These are phyloP conservation scores for Sinocyclocheilus grahami DNA, from an alignment of 2,113 vertebrate genomes.

Conservation along the genomic window DNA sequence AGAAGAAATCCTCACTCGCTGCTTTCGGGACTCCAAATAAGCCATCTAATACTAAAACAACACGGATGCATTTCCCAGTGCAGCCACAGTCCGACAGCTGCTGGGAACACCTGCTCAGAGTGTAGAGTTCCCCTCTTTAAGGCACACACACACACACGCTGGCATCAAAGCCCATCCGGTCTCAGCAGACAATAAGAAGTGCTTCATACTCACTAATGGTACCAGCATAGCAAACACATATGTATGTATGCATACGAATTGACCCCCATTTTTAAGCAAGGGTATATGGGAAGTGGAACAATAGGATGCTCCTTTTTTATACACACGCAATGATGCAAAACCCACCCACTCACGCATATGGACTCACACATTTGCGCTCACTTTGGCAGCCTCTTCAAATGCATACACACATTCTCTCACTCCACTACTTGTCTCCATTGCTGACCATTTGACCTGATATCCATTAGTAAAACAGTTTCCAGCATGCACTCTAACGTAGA, in stretches of 20 bases:
- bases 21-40: constrained; percentile 30
- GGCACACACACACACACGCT: neutral
- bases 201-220: constrained; percentile 72
- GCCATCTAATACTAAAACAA: constrained; percentile 46
- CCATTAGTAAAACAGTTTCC: constrained; percentile 53
- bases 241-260: constrained; percentile 9
- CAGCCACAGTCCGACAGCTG: constrained; percentile 48
- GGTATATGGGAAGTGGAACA: constrained; percentile 51
- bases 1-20: constrained; percentile 36
- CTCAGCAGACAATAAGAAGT: constrained; percentile 66
- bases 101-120: constrained; percentile 52
- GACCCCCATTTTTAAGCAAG: constrained; percentile 41
- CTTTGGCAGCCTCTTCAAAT: constrained; percentile 30
- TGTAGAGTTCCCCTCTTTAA: constrained; percentile 53
- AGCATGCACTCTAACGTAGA: neutral
- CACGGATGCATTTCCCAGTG: constrained; percentile 32
- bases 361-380: constrained; percentile 20
- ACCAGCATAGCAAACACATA: constrained; percentile 67
- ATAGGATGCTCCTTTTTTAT: constrained; percentile 39
- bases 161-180: constrained; percentile 69
- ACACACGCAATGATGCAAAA: constrained; percentile 31
- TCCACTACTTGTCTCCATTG: neutral
- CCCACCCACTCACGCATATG: constrained; percentile 35
- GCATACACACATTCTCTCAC: neutral
- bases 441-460: constrained; percentile 59